Evolutionary conservation across 2,113 vertebrate species (phyloP), one percentile per base, ranked within the genome.

Genomic region (Peromyscus maniculatus): DNA sequence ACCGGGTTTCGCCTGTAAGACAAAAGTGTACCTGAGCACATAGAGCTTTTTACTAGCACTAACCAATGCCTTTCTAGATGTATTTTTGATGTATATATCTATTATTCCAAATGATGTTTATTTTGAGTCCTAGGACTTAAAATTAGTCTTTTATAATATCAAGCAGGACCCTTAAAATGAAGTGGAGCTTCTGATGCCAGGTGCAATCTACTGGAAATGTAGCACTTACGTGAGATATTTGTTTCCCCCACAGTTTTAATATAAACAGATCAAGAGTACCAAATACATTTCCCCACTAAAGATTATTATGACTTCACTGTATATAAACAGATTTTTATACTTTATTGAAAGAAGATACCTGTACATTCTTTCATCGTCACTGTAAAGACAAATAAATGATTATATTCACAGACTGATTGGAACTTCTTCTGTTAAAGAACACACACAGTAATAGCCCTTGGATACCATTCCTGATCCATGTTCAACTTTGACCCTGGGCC

Each of bases 301-400:
- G 97, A 98, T 96, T 98, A 98, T 98, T 98, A 96, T 98, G 96
- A 98, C 98, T 98, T 97, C 98, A 96, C 91, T 98, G 98, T 99
- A 99, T 99, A 99, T 99, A 99, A 99, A 98, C 97, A 98, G 98
- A 98, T 98, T 99, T 99, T 99, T 99, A 99, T 99, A 99, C 99
- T 97, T 98, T 97, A 98, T 97, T 97, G 97, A 99, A 98, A 98
- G 98, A 99, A 98, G 98, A 96, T 97, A 98, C 92, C 97, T 99
- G 98, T 99, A 99, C 98, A 99, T 99, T 99, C 98, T 98, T 98
- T 97, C 97, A 98, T 98, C 98, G 98, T 98, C 97, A 98, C 98
- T 98, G 98, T 99, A 99, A 98, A 99, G 97, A 98, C 94, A 99
- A 99, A 99, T 99, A 99, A 99, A 99, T 98, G 98, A 99, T 98